phyloP scores from a whole-genome alignment of 2,113 vertebrate species.

The Cyanistes caeruleus region DNA sequence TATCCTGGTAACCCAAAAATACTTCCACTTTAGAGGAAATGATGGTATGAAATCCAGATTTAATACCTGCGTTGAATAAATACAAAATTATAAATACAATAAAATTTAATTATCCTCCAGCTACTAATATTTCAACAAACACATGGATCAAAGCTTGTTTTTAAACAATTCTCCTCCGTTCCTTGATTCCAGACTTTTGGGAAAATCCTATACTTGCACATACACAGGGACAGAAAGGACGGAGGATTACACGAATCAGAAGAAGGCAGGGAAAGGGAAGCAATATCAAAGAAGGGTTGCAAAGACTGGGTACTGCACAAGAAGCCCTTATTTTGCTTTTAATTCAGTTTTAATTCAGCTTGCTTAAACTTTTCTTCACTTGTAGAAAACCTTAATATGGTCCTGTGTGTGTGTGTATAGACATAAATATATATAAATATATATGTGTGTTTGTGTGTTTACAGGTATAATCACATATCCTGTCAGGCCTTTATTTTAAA shows the following conservation, averaged over 20 bases:
- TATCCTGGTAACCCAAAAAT: neutral
- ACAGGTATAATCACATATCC: neutral
- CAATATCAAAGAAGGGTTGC: neutral
- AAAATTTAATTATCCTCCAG: neutral
- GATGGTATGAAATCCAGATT: neutral
- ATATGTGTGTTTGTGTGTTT: neutral
- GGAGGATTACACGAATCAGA: neutral
- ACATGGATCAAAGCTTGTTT: constrained; percentile 6
- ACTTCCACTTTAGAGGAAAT: neutral
- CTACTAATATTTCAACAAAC: neutral
- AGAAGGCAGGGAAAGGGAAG: constrained; percentile 21
- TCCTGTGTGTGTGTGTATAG: fast-evolving
- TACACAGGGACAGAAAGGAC: neutral
- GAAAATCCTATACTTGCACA: neutral
- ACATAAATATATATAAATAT: neutral
- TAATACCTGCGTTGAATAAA: neutral
- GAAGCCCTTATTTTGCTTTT: neutral
- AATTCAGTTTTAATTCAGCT: neutral
- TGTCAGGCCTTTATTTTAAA: constrained; percentile 60
- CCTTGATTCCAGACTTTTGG: neutral
- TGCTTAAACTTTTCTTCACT: constrained; percentile 38
- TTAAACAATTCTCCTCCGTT: neutral
- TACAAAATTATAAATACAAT: neutral
- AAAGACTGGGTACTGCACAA: neutral
- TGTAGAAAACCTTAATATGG: constrained; percentile 18